Evolutionary conservation across 1,140 invertebrate genomes (phyloP).

Genomic region (Paraescarpia echinospica): DNA sequence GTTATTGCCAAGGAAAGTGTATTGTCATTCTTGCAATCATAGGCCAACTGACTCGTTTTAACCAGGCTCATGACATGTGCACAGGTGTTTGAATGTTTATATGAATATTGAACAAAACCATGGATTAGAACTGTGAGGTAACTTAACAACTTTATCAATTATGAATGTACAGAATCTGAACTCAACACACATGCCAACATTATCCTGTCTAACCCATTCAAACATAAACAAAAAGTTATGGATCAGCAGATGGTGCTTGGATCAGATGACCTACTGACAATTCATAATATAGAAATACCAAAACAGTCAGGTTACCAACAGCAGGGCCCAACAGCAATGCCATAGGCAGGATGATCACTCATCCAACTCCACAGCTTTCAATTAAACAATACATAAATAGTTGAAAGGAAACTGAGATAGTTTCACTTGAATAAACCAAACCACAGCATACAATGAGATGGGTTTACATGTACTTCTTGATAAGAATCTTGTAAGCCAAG

Average conservation of each 20-base stretch:
- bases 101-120: no score
- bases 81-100: no score
- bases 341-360: neutral
- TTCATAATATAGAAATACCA: neutral
- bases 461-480: neutral
- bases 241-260: neutral
- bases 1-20: neutral
- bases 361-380: neutral
- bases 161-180: no score
- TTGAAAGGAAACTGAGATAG: neutral
- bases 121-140: no score
- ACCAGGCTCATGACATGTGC: neutral
- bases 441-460: neutral
- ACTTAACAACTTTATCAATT: no score
- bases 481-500: neutral
- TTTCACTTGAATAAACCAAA: neutral
- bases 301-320: neutral
- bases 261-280: neutral
- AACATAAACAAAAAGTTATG: neutral
- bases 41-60: neutral
- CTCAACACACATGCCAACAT: no score
- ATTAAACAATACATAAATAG: neutral
- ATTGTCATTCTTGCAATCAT: neutral
- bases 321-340: neutral
- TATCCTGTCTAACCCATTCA: neutral